These are phyloP conservation scores for Calliscelio sp. DNA, from an alignment of 2,888 invertebrate species.

Conservation along the genomic window DNA sequence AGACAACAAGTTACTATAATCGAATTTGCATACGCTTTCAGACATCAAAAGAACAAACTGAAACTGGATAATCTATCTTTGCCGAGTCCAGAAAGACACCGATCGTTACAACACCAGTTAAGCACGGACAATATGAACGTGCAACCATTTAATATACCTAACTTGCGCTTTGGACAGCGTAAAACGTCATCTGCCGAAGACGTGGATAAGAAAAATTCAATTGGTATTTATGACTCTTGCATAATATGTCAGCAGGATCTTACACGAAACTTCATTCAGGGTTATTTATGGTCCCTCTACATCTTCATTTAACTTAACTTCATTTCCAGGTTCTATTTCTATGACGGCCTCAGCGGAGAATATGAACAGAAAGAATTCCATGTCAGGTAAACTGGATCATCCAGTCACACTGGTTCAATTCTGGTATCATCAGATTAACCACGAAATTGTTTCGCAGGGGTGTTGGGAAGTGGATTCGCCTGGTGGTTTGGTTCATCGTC, in stretches of 20 bases:
- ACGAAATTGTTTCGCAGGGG: slow-evolving; percentile 83
- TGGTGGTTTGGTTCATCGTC: slow-evolving; percentile 95
- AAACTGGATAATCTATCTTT: slow-evolving; percentile 93
- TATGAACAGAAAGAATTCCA: slow-evolving; percentile 87
- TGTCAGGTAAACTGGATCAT: slow-evolving; percentile 82
- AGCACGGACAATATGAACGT: slow-evolving; percentile 95
- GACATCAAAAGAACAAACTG: slow-evolving; percentile 94
- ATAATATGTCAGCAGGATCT: background rate
- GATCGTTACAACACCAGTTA: slow-evolving; percentile 92
- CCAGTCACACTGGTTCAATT: no score
- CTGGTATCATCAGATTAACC: background rate
- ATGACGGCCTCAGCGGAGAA: slow-evolving; percentile 87
- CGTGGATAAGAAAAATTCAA: slow-evolving; percentile 95
- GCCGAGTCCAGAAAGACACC: slow-evolving; percentile 92
- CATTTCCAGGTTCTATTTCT: slow-evolving; percentile 82
- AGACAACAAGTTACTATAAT: no score
- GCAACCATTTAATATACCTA: slow-evolving; percentile 95
- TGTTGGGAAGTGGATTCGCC: slow-evolving; percentile 88
- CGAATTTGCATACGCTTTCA: no score
- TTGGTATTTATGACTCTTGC: slow-evolving; percentile 86
- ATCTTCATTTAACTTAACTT: background rate
- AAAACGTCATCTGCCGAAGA: slow-evolving; percentile 97
- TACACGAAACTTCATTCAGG: background rate
- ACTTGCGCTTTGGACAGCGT: slow-evolving; percentile 93
- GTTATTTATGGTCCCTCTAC: background rate